These are phyloP conservation scores for Mastomys natalensis DNA, from an alignment of 2,113 vertebrate genomes.

Conservation along the genomic window DNA sequence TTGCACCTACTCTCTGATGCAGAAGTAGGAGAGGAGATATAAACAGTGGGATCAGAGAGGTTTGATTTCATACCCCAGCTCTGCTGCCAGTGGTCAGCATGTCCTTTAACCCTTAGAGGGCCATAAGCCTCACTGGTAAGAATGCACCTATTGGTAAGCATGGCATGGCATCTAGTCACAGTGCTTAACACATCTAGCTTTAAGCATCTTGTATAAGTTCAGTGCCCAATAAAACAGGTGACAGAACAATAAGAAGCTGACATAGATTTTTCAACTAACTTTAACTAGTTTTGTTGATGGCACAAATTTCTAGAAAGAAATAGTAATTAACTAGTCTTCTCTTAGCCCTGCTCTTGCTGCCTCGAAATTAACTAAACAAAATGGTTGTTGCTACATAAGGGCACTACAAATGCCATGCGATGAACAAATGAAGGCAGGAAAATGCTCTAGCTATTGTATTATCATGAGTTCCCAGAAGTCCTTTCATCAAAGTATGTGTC, in stretches of 20 bases:
- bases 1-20: neutral
- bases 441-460: neutral
- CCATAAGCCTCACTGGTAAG: neutral
- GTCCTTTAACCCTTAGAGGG: neutral
- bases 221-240: neutral
- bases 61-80: neutral
- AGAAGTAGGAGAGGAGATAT: neutral
- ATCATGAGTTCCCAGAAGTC: neutral
- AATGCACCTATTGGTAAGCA: neutral
- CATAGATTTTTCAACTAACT: neutral
- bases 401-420: rapidly evolving
- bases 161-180: neutral
- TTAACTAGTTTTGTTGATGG: neutral
- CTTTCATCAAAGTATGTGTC: neutral
- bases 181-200: neutral
- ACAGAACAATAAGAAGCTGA: neutral
- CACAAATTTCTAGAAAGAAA: neutral
- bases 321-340: neutral
- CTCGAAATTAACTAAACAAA: neutral
- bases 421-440: neutral
- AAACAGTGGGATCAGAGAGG: neutral
- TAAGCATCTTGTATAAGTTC: neutral
- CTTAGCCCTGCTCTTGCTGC: neutral
- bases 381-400: too few relatives aligned
- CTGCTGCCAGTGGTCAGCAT: neutral